These are phyloP conservation scores for Lasioglossum morio DNA, from an alignment of 2,888 invertebrate genomes.

Conservation along the genomic window DNA sequence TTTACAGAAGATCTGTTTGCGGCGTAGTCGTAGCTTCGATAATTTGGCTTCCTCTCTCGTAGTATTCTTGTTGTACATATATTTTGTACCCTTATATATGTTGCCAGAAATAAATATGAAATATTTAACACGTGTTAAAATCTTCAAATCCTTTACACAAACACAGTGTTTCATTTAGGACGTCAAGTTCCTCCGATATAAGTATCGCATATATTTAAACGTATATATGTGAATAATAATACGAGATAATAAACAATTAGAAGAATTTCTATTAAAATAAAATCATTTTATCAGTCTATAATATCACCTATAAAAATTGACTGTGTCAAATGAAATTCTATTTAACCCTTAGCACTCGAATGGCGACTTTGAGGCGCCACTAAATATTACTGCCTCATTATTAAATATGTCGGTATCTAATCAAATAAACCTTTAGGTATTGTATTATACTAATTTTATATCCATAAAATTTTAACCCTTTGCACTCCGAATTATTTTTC, in stretches of 20 bases:
- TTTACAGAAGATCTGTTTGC: constrained; percentile 31
- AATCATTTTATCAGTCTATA: too few relatives aligned
- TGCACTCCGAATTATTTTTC: too few relatives aligned
- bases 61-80: constrained; percentile 39
- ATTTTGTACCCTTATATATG: constrained; percentile 53
- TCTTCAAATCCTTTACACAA: neutral
- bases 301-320: neutral
- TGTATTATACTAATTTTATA: too few relatives aligned
- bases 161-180: neutral
- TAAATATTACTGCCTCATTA: too few relatives aligned
- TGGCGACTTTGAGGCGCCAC: too few relatives aligned
- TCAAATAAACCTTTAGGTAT: too few relatives aligned
- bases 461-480: too few relatives aligned
- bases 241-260: neutral
- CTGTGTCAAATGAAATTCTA: neutral
- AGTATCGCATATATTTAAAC: too few relatives aligned
- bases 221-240: too few relatives aligned
- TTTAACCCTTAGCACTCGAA: too few relatives aligned
- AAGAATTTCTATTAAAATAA: neutral
- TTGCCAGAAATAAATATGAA: constrained; percentile 47
- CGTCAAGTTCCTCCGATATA: neutral
- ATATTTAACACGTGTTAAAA: neutral
- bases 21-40: constrained; percentile 20
- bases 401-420: too few relatives aligned
- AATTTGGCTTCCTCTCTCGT: constrained; percentile 55